Evolutionary conservation across 35 echinoderm and acorn worm genomes (phyloP), one percentile per base, ranked within the genome.

Genomic region (Anneissia japonica): DNA sequence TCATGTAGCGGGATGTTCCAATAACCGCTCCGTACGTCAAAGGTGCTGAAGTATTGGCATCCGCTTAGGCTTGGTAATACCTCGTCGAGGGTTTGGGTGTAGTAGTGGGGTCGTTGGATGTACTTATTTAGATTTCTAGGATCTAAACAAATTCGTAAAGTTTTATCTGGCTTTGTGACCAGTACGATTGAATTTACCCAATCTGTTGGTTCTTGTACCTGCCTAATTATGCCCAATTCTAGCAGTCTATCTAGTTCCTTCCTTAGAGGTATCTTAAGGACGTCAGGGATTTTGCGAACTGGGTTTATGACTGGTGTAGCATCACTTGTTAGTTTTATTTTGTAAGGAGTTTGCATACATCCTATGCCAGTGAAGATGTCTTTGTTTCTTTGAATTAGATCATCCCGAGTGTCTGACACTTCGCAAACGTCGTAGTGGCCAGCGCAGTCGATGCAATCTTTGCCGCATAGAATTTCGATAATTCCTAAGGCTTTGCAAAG

Each of bases 261-360:
- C 32, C 41, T 32, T 3, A 87, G 75, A 10, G 85, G 85, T 38
- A 79, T 73, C 76, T 87, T 87, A 12, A 87, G 75, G 21, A 74
- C 36, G 30, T 87, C 75, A 43, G 76, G n/a, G 21, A 33, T 87
- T 45, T 74, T 73, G 31, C 85, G 33, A 39, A 74, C 74, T 78
- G 74, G 74, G 6, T 87, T 87, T 77, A 87, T 79, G 0, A 39
- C 34, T 79, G 85, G 85, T 32, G 79, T 38, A 37, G 85, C 85
- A 36, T 87, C 41, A 74, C 34, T 35, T 30, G 85, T 79, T 46
- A 87, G 74, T 39, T 88, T 64, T 41, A 80, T 30, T 80, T 81
- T 34, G 10, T n/a, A n/a, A n/a, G 17, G 31, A 77, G 35, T 51
- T 80, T 4, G 75, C 75, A 11, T 51, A 79, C 13, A 88, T 88